These are phyloP conservation scores for human DNA, from an alignment of 2,113 vertebrate genomes.

Conservation along the genomic window DNA sequence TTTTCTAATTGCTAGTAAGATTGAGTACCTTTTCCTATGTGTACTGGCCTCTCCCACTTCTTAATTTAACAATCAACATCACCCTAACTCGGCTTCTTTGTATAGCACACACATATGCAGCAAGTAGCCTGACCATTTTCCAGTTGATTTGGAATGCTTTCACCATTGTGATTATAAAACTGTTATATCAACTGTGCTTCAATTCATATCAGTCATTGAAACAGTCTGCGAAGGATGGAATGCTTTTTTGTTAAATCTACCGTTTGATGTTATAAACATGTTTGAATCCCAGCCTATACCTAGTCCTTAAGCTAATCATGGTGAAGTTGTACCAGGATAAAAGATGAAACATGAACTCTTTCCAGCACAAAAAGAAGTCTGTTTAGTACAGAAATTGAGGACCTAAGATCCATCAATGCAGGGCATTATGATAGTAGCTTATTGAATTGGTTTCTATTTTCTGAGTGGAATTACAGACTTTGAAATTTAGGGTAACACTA, in stretches of 20 bases:
- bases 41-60: not conserved
- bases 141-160: not conserved
- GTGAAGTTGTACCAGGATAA: constrained; percentile 7
- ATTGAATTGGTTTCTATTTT: constrained; percentile 62
- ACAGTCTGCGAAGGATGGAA: not conserved
- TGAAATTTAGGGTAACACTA: constrained; percentile 53
- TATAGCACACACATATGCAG: not conserved
- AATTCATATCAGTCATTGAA: not conserved
- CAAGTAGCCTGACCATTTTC: not conserved
- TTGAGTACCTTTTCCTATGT: not conserved
- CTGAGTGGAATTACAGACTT: constrained; percentile 43
- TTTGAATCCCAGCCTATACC: not conserved
- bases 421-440: not conserved
- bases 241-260: not conserved
- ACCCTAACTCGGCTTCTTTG: not conserved
- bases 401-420: constrained; percentile 18
- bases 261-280: not conserved
- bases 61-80: not conserved
- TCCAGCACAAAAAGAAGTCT: not conserved
- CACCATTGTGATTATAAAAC: not conserved
- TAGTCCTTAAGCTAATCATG: constrained; percentile 1
- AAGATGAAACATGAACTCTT: constrained; percentile 50
- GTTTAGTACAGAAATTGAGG: not conserved
- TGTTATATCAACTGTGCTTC: not conserved
- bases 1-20: constrained; percentile 19